Percentiles rank a stretch among this genome's conserved stretches.
These are phyloP conservation scores for Pollicipes pollicipes DNA, from an alignment of 1,140 invertebrate genomes.

Conservation along the genomic window DNA sequence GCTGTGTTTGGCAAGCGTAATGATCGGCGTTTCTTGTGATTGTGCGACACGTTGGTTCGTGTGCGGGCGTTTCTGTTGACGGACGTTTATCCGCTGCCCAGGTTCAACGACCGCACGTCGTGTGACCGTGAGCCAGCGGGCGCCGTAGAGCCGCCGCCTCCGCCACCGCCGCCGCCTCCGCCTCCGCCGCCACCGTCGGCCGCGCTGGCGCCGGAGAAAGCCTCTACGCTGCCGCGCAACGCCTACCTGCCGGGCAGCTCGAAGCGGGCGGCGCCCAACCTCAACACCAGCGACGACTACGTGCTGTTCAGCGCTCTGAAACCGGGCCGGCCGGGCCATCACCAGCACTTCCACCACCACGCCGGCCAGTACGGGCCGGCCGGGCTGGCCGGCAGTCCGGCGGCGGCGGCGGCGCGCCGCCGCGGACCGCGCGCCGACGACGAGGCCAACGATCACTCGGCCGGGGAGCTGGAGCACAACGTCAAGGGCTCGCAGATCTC, in stretches of 20 bases:
- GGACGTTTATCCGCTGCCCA: background rate
- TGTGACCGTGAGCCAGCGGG: background rate
- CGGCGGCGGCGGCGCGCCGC: too few relatives aligned
- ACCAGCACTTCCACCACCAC: slow-evolving; percentile 17
- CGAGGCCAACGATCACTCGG: slow-evolving; percentile 37
- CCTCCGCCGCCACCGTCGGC: background rate
- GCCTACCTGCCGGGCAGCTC: slow-evolving; percentile 36
- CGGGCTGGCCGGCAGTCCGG: background rate
- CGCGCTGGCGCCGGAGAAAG: slow-evolving; percentile 19
- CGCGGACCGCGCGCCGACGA: slow-evolving; percentile 37
- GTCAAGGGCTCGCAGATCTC: slow-evolving; percentile 42
- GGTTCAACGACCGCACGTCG: background rate
- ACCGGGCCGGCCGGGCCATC: slow-evolving; percentile 12
- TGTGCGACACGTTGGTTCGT: too few relatives aligned
- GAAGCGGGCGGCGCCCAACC: slow-evolving; percentile 21
- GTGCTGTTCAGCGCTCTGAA: slow-evolving; percentile 26
- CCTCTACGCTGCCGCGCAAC: slow-evolving; percentile 49
- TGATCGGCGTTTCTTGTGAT: too few relatives aligned
- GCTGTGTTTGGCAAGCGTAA: too few relatives aligned
- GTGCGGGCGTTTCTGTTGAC: slow-evolving; percentile 31
- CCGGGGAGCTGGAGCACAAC: slow-evolving; percentile 25
- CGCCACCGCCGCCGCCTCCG: too few relatives aligned
- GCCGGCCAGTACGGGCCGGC: background rate
- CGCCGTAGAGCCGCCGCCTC: background rate
- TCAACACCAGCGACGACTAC: slow-evolving; percentile 27